These are phyloP conservation scores for Malachius bipustulatus DNA, from an alignment of 2,888 invertebrate species.

Conservation along the genomic window DNA sequence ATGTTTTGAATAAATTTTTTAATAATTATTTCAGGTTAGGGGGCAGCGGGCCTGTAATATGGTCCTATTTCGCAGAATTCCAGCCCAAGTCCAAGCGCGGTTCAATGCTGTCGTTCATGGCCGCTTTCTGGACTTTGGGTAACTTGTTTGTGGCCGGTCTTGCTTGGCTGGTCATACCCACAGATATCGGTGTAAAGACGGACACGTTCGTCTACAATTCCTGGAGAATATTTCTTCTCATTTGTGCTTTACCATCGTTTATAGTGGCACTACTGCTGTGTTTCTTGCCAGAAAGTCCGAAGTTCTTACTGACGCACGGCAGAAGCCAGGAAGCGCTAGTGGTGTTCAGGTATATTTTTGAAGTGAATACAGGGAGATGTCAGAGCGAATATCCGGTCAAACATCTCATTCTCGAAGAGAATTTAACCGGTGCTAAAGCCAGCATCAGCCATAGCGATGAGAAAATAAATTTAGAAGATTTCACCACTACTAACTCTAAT, in stretches of 20 bases:
- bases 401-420: constrained; percentile 52
- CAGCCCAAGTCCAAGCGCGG: constrained; percentile 85
- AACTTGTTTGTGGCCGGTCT: constrained; percentile 83
- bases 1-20: neutral
- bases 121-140: constrained; percentile 90
- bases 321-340: constrained; percentile 68
- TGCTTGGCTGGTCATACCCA: constrained; percentile 64
- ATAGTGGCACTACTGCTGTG: constrained; percentile 72
- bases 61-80: constrained; percentile 92
- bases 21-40: constrained; percentile 52
- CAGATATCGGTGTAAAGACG: constrained; percentile 58
- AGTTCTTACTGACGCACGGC: constrained; percentile 71
- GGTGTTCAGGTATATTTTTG: constrained; percentile 70
- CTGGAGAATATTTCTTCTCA: constrained; percentile 82
- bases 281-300: constrained; percentile 83
- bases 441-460: constrained; percentile 25
- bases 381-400: constrained; percentile 67
- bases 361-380: constrained; percentile 66
- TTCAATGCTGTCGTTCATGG: constrained; percentile 87
- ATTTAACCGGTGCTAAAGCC: constrained; percentile 25
- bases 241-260: constrained; percentile 82
- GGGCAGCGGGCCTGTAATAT: constrained; percentile 85
- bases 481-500: no score
- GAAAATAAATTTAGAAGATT: no score
- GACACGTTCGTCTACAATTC: constrained; percentile 71